Evolutionary conservation across 2,797 vertebrate species (phyloP).

Genomic region (Cossypha dichroa): DNA sequence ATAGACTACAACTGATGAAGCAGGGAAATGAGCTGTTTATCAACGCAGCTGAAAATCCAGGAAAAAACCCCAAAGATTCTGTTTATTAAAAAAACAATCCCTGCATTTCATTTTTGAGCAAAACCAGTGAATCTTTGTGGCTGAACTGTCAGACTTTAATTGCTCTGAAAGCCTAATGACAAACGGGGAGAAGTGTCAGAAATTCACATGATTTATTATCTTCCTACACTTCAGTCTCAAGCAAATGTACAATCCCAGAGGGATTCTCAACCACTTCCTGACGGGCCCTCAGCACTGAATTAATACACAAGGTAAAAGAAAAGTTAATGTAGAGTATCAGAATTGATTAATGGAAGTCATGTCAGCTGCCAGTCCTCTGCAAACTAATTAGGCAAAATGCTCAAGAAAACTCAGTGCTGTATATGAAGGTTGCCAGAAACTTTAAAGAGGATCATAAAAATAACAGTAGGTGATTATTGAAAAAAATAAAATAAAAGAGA

Average conservation of each 20-base stretch:
- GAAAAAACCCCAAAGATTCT: neutral
- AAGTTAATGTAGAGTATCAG: constrained; percentile 63
- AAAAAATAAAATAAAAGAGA: neutral
- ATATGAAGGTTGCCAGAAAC: constrained; percentile 57
- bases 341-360: constrained; percentile 75
- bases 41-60: neutral
- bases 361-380: constrained; percentile 71
- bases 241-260: constrained; percentile 59
- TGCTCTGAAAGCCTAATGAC: constrained; percentile 24
- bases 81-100: neutral
- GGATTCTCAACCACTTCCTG: constrained; percentile 57
- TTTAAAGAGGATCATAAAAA: constrained; percentile 43
- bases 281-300: constrained; percentile 64
- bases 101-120: neutral
- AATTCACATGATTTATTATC: constrained; percentile 74
- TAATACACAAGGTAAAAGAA: constrained; percentile 72
- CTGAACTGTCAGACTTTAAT: constrained; percentile 28
- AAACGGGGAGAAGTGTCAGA: neutral
- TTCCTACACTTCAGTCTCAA: constrained; percentile 58
- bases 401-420: constrained; percentile 70
- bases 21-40: neutral
- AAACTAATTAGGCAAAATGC: constrained; percentile 79
- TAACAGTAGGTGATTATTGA: neutral
- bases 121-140: neutral
- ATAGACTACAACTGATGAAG: neutral